Conservation (phyloP, 2,888 invertebrate species). For the Pristionchus arcanus region DNA sequence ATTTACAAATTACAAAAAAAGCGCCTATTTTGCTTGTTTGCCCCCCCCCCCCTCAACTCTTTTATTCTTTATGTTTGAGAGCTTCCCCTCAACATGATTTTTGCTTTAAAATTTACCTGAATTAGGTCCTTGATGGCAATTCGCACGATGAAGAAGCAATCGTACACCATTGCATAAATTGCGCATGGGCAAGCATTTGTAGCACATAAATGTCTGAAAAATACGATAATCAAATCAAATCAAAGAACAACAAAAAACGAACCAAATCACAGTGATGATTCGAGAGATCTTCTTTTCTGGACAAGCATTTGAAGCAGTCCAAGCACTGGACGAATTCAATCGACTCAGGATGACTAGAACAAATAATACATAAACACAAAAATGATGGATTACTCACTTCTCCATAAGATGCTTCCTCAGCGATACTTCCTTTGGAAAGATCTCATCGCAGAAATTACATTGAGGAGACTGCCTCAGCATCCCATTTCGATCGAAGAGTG, state of each 20-base stretch:
- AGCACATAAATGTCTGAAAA: slow-evolving; percentile 76
- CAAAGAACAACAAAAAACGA: background rate
- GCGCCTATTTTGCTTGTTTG: too few relatives aligned
- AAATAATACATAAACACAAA: background rate
- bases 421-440: slow-evolving; percentile 79
- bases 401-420: slow-evolving; percentile 77
- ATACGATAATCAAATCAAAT: background rate
- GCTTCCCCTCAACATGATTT: too few relatives aligned
- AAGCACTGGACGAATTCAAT: slow-evolving; percentile 78
- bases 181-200: slow-evolving; percentile 77
- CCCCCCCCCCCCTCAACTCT: slow-evolving; percentile 44
- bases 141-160: slow-evolving; percentile 66
- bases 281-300: slow-evolving; percentile 66
- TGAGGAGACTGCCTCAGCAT: slow-evolving; percentile 76
- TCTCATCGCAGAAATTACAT: slow-evolving; percentile 79
- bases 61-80: too few relatives aligned
- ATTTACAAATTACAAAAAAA: too few relatives aligned
- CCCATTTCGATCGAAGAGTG: slow-evolving; percentile 74
- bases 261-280: slow-evolving; percentile 77
- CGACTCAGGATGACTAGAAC: slow-evolving; percentile 75
- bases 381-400: slow-evolving; percentile 27
- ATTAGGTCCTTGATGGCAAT: slow-evolving; percentile 73
- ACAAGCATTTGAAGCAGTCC: slow-evolving; percentile 77
- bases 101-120: too few relatives aligned
- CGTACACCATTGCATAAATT: slow-evolving; percentile 75